Evolutionary conservation across 2,888 invertebrate species (phyloP).

Genomic region (Pyrrhosoma nymphula): DNA sequence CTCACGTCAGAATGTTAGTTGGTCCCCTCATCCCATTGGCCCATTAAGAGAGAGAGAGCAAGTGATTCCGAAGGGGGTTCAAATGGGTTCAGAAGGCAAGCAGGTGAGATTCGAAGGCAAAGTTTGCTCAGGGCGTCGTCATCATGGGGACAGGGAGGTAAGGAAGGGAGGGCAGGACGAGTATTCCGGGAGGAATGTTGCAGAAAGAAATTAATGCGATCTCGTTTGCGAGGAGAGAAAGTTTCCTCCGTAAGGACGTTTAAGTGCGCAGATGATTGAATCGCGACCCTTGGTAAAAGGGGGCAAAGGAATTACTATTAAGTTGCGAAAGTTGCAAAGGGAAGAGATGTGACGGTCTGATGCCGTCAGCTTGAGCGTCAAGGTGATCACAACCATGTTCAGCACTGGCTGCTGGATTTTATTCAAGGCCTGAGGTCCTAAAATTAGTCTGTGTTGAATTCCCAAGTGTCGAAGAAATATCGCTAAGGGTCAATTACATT

Average conservation of each 20-base stretch:
- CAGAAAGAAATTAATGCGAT: constrained; percentile 2
- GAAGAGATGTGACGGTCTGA: not conserved
- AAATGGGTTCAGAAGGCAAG: not conserved
- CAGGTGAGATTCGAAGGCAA: not conserved
- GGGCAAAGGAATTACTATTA: not conserved
- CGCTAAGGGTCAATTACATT: too few species aligned
- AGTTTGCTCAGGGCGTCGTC: not conserved
- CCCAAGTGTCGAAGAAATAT: too few species aligned
- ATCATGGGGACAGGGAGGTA: too few species aligned
- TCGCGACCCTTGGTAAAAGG: not conserved
- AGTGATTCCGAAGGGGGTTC: not conserved
- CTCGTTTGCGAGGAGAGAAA: not conserved
- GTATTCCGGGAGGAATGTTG: not conserved
- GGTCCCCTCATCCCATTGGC: not conserved
- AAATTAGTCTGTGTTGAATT: too few species aligned
- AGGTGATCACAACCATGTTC: not conserved
- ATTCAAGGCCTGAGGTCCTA: too few species aligned
- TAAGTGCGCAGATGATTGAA: not conserved
- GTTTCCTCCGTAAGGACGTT: not conserved
- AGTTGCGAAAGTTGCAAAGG: not conserved
- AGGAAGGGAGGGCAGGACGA: not conserved
- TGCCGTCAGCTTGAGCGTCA: not conserved
- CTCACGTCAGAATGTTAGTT: not conserved
- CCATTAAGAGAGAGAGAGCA: not conserved
- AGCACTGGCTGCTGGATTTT: too few species aligned